A percentile compares a stretch with the other conserved stretches of the same genome.
Evolutionary conservation across 2,113 vertebrate species (phyloP).

Genomic region (Pterocles orientalis): DNA sequence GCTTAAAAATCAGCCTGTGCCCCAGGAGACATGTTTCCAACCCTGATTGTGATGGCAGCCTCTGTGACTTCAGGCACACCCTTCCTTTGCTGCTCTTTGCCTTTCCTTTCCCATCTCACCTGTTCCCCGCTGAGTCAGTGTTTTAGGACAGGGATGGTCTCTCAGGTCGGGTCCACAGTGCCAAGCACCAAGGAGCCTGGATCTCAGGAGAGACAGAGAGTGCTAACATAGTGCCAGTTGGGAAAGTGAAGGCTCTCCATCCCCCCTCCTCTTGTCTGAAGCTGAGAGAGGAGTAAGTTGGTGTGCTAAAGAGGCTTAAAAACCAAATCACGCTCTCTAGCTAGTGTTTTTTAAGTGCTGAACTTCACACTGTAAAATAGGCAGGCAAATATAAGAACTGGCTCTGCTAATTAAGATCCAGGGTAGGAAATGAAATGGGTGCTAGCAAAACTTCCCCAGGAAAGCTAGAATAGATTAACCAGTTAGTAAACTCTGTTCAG

Average conservation of each 20-base stretch:
- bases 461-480: background rate
- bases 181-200: background rate
- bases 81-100: background rate
- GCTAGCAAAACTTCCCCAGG: background rate
- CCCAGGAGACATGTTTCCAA: background rate
- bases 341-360: background rate
- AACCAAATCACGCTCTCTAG: background rate
- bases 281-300: background rate
- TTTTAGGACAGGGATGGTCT: background rate
- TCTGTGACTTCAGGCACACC: background rate
- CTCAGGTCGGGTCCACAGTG: background rate
- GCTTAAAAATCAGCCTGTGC: background rate
- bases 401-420: slow-evolving; percentile 11
- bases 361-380: slow-evolving; percentile 6
- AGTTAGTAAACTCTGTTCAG: slow-evolving; percentile 20
- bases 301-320: background rate
- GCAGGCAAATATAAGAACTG: background rate
- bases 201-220: background rate
- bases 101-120: background rate
- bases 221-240: background rate
- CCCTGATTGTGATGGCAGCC: background rate
- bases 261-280: background rate
- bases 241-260: background rate
- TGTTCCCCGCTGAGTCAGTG: background rate
- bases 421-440: background rate